phyloP scores from a whole-genome alignment of 92 coral and sea anemone species.

The Zoanthus solanderi region DNA sequence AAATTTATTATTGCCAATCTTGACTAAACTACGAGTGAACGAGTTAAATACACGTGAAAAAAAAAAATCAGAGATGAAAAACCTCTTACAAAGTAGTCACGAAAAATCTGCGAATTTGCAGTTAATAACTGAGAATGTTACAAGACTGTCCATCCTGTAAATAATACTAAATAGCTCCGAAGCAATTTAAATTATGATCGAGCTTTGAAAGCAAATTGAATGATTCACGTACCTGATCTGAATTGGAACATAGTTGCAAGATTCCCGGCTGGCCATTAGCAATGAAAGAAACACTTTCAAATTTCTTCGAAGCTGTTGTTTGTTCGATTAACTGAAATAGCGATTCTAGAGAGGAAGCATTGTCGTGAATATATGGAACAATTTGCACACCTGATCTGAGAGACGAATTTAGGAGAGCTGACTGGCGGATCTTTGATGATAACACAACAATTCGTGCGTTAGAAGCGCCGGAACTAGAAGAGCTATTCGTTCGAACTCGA shows the following conservation, averaged over 20 bases:
- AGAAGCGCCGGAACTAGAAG: constrained; percentile 47
- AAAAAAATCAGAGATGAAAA: neutral
- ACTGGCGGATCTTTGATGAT: constrained; percentile 95
- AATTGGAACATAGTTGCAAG: constrained; percentile 77
- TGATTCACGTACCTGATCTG: constrained; percentile 58
- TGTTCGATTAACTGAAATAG: constrained; percentile 80
- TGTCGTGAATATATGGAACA: constrained; percentile 84
- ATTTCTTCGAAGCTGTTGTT: constrained; percentile 72
- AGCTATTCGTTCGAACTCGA: constrained; percentile 42
- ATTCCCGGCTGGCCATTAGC: constrained; percentile 93
- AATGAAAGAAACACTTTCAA: constrained; percentile 88
- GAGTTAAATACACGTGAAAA: neutral
- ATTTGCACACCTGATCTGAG: constrained; percentile 77
- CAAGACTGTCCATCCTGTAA: too few relatives aligned
- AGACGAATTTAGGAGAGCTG: constrained; percentile 79
- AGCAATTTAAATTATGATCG: constrained; percentile 5
- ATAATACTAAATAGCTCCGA: neutral
- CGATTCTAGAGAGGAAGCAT: constrained; percentile 71
- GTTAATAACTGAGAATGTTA: too few relatives aligned
- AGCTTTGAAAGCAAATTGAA: neutral
- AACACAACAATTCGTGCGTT: constrained; percentile 87
- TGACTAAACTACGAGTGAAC: neutral
- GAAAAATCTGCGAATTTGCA: neutral
- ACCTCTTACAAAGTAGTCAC: neutral
- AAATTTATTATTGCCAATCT: too few relatives aligned